A percentile compares a stretch with the other conserved stretches of the same genome.
Conservation (phyloP, 2,113 vertebrate genomes). For the Leptobrachium leishanense region DNA sequence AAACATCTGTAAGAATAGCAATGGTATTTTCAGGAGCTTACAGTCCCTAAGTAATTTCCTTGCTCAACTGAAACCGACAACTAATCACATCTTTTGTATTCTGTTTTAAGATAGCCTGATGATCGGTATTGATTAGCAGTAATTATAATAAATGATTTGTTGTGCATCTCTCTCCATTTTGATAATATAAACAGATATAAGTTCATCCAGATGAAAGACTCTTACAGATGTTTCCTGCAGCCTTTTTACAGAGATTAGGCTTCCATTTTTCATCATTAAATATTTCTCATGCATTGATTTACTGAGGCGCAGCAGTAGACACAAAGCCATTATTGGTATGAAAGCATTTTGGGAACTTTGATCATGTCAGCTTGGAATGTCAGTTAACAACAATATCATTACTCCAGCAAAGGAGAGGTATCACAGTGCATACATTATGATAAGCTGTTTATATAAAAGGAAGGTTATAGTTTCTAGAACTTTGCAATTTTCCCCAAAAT, state of each 20-base stretch:
- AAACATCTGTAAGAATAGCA: constrained; percentile 32
- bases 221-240: constrained; percentile 34
- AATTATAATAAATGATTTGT: constrained; percentile 43
- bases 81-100: constrained; percentile 41
- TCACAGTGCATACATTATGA: too few relatives aligned
- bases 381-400: constrained; percentile 7
- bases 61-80: constrained; percentile 35
- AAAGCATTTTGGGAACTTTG: constrained; percentile 5
- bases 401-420: too few relatives aligned
- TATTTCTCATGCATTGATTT: constrained; percentile 40
- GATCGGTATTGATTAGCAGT: constrained; percentile 45
- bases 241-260: not conserved
- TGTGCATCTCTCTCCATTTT: constrained; percentile 6
- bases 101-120: constrained; percentile 40
- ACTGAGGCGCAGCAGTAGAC: not conserved
- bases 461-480: too few relatives aligned
- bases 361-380: not conserved
- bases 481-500: too few relatives aligned
- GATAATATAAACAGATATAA: constrained; percentile 39
- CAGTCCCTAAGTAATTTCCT: not conserved
- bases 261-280: constrained; percentile 30
- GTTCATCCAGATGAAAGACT: constrained; percentile 11
- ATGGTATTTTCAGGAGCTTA: not conserved
- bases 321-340: not conserved
- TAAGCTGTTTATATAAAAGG: too few relatives aligned